Percentiles rank a stretch among this genome's conserved stretches.
These are phyloP conservation scores for Oligia latruncula DNA, from an alignment of 2,888 invertebrate genomes.

Conservation along the genomic window DNA sequence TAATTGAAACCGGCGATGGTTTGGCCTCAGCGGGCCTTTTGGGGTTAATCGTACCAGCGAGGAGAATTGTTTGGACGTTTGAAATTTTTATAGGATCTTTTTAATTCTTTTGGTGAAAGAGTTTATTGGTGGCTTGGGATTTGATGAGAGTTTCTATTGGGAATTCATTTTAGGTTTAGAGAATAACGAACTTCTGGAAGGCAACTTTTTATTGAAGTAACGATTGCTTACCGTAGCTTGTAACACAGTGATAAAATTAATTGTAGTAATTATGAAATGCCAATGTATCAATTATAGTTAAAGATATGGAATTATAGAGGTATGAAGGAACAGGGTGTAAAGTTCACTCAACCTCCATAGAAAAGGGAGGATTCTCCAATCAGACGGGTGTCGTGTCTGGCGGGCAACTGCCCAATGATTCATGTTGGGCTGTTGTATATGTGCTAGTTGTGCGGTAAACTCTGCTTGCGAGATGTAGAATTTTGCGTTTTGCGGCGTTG, in stretches of 20 bases:
- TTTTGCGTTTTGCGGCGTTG: no score
- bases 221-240: neutral
- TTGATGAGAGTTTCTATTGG: neutral
- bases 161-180: neutral
- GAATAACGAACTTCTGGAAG: neutral
- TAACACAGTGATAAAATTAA: neutral
- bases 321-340: no score
- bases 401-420: no score
- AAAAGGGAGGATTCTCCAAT: no score
- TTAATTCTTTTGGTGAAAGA: constrained; percentile 13
- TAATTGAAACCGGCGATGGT: constrained; percentile 63
- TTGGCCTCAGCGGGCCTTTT: constrained; percentile 43
- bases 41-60: constrained; percentile 45
- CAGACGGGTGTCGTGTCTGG: no score
- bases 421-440: no score
- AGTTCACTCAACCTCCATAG: no score
- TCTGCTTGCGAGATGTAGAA: no score
- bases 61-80: constrained; percentile 33
- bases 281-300: neutral
- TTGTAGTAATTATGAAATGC: neutral
- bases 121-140: neutral
- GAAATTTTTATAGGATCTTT: constrained; percentile 25
- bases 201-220: neutral
- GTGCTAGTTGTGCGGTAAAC: no score
- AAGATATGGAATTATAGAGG: no score